Evolutionary conservation across 2,888 invertebrate genomes (phyloP).

Genomic region (Agonopterix subpropinquella): DNA sequence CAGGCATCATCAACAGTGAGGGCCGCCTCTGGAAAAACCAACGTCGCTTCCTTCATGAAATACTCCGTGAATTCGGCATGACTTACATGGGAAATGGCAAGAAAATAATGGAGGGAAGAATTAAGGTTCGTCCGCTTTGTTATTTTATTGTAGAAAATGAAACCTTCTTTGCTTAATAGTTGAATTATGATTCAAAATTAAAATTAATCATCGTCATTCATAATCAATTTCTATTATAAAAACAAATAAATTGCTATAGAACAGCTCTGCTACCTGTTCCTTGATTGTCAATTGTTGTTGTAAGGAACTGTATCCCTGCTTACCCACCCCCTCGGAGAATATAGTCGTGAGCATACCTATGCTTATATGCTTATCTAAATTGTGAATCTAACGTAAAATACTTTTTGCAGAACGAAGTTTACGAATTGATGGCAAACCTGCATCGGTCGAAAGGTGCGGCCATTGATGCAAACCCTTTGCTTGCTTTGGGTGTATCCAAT

Average conservation of each 20-base stretch:
- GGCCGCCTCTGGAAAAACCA: conserved; percentile 94
- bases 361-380: too few relatives aligned
- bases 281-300: conserved; percentile 78
- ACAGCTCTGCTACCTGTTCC: conserved; percentile 88
- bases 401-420: conserved; percentile 81
- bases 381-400: not conserved
- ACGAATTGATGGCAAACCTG: conserved; percentile 81
- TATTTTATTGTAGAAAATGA: too few relatives aligned
- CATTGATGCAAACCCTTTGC: conserved; percentile 82
- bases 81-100: conserved; percentile 88
- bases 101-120: conserved; percentile 88
- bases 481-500: conserved; percentile 90
- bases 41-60: conserved; percentile 89
- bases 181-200: too few relatives aligned
- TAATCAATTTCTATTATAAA: too few relatives aligned
- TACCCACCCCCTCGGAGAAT: conserved; percentile 86
- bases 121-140: conserved; percentile 57
- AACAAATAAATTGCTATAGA: conserved; percentile 33
- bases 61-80: conserved; percentile 91
- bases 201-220: too few relatives aligned
- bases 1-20: conserved; percentile 93
- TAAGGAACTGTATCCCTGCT: too few relatives aligned
- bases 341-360: too few relatives aligned
- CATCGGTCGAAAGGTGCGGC: conserved; percentile 79
- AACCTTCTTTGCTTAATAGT: too few relatives aligned